phyloP scores from a whole-genome alignment of 2,113 vertebrate genomes.

The Saccopteryx leptura region DNA sequence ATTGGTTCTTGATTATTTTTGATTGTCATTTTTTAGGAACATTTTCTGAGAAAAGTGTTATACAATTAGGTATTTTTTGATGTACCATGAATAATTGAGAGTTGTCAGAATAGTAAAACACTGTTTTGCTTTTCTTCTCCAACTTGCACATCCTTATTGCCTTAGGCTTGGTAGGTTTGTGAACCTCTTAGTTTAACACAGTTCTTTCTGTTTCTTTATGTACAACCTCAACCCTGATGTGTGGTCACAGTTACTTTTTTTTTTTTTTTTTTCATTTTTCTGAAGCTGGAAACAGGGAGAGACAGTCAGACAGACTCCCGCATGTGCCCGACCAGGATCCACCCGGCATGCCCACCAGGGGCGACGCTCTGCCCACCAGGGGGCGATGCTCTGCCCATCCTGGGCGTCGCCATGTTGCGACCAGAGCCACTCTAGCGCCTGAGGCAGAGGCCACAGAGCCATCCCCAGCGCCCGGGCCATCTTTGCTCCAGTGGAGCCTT shows the following conservation, averaged over 20 bases:
- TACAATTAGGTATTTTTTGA: background rate
- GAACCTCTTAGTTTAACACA: background rate
- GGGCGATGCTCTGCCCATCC: no score
- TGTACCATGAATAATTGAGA: background rate
- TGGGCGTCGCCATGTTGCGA: no score
- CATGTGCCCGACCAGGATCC: no score
- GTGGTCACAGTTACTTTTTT: background rate
- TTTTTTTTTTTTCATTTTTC: no score
- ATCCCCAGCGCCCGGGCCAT: no score
- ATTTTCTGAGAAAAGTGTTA: slow-evolving; percentile 37
- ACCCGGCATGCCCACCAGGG: no score
- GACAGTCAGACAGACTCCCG: no score
- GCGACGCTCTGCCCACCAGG: no score
- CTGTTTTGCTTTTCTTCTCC: slow-evolving; percentile 39
- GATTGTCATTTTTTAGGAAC: background rate
- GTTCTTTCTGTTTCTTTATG: slow-evolving; percentile 1
- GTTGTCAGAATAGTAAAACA: slow-evolving; percentile 29
- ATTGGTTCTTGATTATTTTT: slow-evolving; percentile 35
- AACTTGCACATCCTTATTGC: background rate
- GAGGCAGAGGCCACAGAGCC: no score
- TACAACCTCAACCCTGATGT: background rate
- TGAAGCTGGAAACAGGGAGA: no score
- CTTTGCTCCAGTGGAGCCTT: no score
- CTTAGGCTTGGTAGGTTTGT: background rate
- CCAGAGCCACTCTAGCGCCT: no score